A percentile compares a stretch with the other conserved stretches of the same genome.
These are phyloP conservation scores for Rhaphigaster nebulosa DNA, from an alignment of 2,888 invertebrate genomes.

Conservation along the genomic window DNA sequence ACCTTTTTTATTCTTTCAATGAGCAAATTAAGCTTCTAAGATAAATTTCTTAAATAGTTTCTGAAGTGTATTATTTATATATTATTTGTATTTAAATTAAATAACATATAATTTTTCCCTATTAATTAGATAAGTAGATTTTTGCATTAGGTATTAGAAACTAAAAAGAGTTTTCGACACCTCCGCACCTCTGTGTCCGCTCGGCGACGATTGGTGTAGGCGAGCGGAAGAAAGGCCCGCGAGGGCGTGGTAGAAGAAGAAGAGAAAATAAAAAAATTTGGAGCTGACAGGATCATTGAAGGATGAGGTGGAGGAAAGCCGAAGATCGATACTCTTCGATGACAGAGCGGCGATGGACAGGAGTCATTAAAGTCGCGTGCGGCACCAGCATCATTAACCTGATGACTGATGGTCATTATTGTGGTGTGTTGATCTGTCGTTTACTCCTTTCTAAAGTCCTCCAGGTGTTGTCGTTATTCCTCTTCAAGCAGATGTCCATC, in stretches of 20 bases:
- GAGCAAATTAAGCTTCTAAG: too few species aligned
- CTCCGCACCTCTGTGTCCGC: not conserved
- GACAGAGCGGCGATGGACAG: not conserved
- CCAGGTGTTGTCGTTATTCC: not conserved
- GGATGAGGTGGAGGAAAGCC: not conserved
- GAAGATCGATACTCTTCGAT: conserved; percentile 16
- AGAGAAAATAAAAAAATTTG: not conserved
- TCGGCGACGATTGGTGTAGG: not conserved
- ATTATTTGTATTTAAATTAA: too few species aligned
- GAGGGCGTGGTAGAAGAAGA: conserved; percentile 29
- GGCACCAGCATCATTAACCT: not conserved
- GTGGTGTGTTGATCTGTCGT: not conserved
- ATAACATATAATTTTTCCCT: too few species aligned
- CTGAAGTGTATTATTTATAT: too few species aligned
- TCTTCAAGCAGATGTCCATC: not conserved
- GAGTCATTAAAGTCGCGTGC: conserved; percentile 42
- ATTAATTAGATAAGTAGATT: too few species aligned
- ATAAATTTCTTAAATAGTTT: too few species aligned
- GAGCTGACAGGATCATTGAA: conserved; percentile 37
- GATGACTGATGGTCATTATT: conserved; percentile 31
- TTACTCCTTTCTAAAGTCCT: not conserved
- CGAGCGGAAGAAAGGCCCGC: not conserved
- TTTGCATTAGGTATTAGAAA: too few species aligned
- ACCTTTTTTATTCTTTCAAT: too few species aligned
- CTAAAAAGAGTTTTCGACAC: not conserved